These are phyloP conservation scores for Aptenodytes patagonicus DNA, from an alignment of 2,113 vertebrate genomes.

Conservation along the genomic window DNA sequence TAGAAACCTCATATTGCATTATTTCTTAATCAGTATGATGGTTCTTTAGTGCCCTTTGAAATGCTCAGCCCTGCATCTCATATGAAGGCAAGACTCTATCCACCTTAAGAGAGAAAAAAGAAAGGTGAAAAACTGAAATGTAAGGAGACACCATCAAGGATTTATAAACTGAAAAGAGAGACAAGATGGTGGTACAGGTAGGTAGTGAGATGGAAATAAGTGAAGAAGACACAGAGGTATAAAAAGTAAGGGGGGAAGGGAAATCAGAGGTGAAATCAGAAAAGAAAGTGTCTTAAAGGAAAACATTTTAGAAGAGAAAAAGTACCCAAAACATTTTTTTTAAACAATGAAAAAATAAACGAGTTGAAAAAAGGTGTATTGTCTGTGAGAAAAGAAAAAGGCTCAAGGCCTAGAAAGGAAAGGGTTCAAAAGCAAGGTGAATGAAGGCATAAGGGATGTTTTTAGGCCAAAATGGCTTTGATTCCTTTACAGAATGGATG, in stretches of 20 bases:
- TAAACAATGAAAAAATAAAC: not conserved
- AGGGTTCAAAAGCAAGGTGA: not conserved
- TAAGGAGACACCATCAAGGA: not conserved
- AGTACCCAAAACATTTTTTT: not conserved
- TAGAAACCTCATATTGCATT: not conserved
- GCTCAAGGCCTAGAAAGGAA: not conserved
- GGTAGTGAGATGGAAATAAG: not conserved
- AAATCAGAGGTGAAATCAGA: not conserved
- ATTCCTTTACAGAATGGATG: not conserved
- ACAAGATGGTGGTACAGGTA: not conserved
- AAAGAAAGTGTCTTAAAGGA: not conserved
- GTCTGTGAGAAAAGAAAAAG: not conserved
- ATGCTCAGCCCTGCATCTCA: not conserved
- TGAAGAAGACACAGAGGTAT: not conserved
- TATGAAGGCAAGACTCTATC: not conserved
- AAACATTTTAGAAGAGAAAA: not conserved
- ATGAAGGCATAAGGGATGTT: not conserved
- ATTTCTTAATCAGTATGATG: not conserved
- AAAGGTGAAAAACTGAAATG: not conserved
- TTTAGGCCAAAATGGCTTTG: not conserved
- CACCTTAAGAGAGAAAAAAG: not conserved
- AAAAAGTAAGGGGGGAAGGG: not conserved
- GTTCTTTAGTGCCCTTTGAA: not conserved
- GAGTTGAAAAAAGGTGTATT: not conserved
- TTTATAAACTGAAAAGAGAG: not conserved